Base-by-base conservation (phyloP, 1,140 invertebrate species). In the Cyclargus thomasi region DNA sequence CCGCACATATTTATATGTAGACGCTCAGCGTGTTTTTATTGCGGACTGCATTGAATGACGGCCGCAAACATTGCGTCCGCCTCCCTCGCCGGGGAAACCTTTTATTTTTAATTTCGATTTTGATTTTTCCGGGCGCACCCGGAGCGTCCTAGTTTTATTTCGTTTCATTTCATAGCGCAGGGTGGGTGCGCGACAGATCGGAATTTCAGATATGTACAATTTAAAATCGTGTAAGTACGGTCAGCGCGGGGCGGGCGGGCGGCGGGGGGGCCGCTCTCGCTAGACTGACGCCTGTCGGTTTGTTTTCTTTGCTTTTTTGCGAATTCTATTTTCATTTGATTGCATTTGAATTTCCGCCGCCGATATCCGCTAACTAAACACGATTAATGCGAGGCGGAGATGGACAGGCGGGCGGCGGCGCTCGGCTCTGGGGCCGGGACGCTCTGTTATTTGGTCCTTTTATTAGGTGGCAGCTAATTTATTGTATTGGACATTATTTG, bases 281-380 rank as follows among this genome's bases (percentile, higher is more conserved):
- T 88, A 88, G 88, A 89, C 83, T 90, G 88, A 90, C 88, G 88
- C 83, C 86, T 90, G 88, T 90, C 86, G 80, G 77, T 81, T 89
- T 87, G 83, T 89, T 90, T 88, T 83, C 85, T 88, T 88, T 89
- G 77, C 78, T 88, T 90, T 88, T 88, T 86, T 82, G 82, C 81
- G 77, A 85, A 86, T 88, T 85, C 86, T 90, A 88, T 90, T 90
- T 90, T 90, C 88, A 90, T 91, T 91, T 91, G 88, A 91, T 91
- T 91, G 90, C 88, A 91, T 91, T 91, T 88, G 88, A 90, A 91
- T 91, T 91, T 91, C 88, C 86, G 83, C 83, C 90, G 88, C 88
- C 89, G 85, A 91, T 91, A 91, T 91, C 88, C 88, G 87, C 88
- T 91, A 91, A 91, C 90, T 91, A 91, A 91, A 91, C 90, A 91